phyloP scores from a whole-genome alignment of 2,113 vertebrate species.

The Girardinichthys multiradiatus region DNA sequence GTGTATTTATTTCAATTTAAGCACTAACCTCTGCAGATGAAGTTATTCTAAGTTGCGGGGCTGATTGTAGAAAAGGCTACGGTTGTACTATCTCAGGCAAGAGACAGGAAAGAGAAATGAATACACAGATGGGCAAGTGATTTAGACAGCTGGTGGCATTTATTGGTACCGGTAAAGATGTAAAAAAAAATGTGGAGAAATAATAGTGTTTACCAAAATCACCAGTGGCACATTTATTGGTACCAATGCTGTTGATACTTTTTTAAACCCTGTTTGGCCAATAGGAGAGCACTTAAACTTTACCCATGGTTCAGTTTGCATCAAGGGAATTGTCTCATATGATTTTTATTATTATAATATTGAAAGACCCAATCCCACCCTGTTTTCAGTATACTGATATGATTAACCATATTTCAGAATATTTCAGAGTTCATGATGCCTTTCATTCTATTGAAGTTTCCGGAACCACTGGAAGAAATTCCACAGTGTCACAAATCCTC shows the following conservation, averaged over 20 bases:
- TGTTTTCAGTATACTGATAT: background rate
- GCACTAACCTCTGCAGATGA: slow-evolving; percentile 33
- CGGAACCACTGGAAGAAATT: background rate
- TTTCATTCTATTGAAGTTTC: background rate
- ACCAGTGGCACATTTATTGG: background rate
- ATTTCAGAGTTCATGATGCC: background rate
- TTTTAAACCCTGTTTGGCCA: background rate
- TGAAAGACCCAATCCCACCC: background rate
- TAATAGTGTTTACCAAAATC: too few species aligned
- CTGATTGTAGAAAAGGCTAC: slow-evolving; percentile 50
- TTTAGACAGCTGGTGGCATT: background rate
- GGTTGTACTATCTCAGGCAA: slow-evolving; percentile 24
- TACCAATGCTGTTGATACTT: background rate
- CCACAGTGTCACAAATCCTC: background rate
- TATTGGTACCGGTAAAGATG: background rate
- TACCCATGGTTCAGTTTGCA: background rate
- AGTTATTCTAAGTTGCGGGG: slow-evolving; percentile 46
- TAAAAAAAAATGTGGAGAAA: background rate
- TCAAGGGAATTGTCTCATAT: too few species aligned
- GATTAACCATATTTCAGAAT: too few species aligned
- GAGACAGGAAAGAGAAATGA: slow-evolving; percentile 18
- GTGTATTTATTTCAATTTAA: slow-evolving; percentile 31
- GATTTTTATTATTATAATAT: background rate
- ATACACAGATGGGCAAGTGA: slow-evolving; percentile 33
- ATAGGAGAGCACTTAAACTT: background rate